phyloP scores from a whole-genome alignment of 2,888 invertebrate species.

The Drosophila neotestacea region DNA sequence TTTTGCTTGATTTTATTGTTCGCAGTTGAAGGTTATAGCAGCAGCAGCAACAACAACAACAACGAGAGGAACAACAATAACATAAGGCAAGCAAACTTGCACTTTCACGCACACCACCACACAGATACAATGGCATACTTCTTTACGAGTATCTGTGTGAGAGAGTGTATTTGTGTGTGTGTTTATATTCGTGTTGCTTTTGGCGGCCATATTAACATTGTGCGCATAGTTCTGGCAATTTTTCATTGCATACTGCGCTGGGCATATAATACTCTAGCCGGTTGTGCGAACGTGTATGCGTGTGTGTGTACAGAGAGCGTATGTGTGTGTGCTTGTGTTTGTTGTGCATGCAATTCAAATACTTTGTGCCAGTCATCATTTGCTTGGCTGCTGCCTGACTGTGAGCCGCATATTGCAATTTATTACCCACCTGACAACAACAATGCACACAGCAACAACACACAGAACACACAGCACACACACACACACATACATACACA shows the following conservation, averaged over 20 bases:
- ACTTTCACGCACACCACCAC: slow-evolving; percentile 55
- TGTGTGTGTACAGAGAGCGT: neutral
- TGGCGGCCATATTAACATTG: slow-evolving; percentile 71
- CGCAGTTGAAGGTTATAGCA: slow-evolving; percentile 60
- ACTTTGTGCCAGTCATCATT: slow-evolving; percentile 75
- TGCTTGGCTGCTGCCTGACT: slow-evolving; percentile 39
- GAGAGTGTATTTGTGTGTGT: slow-evolving; percentile 8
- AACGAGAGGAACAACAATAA: slow-evolving; percentile 39
- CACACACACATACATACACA: slow-evolving; percentile 16
- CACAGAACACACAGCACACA: neutral
- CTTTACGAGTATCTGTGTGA: slow-evolving; percentile 18
- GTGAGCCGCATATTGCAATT: slow-evolving; percentile 63
- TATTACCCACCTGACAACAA: slow-evolving; percentile 68
- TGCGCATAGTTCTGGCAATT: slow-evolving; percentile 53
- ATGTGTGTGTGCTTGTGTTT: slow-evolving; percentile 2
- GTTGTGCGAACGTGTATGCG: neutral
- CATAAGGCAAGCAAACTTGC: slow-evolving; percentile 67
- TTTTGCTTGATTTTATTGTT: slow-evolving; percentile 72
- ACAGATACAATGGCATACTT: slow-evolving; percentile 37
- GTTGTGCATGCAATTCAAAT: slow-evolving; percentile 54
- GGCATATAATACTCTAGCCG: slow-evolving; percentile 8
- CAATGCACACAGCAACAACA: slow-evolving; percentile 19
- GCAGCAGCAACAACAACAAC: slow-evolving; percentile 27
- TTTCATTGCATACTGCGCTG: slow-evolving; percentile 66
- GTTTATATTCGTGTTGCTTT: slow-evolving; percentile 50